Evolutionary conservation across 2,113 vertebrate genomes (phyloP).

Genomic region (Jacana jacana): DNA sequence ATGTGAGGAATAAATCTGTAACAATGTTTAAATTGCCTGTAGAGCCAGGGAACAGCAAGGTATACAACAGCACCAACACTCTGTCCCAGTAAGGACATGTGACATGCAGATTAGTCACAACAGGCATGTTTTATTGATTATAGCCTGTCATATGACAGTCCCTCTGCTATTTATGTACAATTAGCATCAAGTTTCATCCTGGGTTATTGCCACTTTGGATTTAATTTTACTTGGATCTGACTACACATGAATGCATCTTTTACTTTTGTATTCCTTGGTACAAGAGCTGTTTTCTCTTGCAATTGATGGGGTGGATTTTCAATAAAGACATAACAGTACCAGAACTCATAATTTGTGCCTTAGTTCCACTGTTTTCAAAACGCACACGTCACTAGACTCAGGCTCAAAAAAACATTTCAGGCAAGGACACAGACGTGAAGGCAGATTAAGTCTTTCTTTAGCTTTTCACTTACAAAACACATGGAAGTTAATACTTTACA

Average conservation of each 20-base stretch:
- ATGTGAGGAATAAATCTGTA: not conserved
- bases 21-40: not conserved
- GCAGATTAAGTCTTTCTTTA: not conserved
- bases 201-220: not conserved
- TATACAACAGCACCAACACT: not conserved
- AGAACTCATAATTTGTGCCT: not conserved
- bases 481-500: not conserved
- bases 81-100: not conserved
- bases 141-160: slow-evolving; percentile 27
- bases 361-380: not conserved
- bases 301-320: not conserved
- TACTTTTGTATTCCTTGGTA: not conserved
- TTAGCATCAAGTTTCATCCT: slow-evolving; percentile 37
- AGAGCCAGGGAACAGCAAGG: not conserved
- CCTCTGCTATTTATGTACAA: slow-evolving; percentile 40
- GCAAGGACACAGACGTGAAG: not conserved
- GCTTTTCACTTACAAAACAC: not conserved
- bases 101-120: slow-evolving; percentile 11
- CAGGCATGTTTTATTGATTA: slow-evolving; percentile 43
- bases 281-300: not conserved
- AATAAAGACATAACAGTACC: not conserved
- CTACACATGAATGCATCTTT: not conserved
- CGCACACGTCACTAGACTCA: not conserved
- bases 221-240: not conserved
- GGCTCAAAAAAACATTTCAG: not conserved